Conservation (phyloP, 2,113 vertebrate species). For the Ovis canadensis region DNA sequence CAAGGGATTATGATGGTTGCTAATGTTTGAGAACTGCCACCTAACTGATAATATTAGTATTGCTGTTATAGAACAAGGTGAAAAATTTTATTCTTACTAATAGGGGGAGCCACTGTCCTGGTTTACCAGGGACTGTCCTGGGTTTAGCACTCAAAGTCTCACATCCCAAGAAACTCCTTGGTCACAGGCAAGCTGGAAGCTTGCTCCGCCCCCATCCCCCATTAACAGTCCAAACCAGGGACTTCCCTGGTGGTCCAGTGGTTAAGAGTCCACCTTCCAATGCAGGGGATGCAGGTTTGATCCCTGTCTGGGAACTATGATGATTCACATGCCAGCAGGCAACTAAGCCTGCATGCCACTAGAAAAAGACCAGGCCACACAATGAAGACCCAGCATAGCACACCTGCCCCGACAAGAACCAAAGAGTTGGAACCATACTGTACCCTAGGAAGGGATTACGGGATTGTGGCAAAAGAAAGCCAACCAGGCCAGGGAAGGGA, state of each 20-base stretch:
- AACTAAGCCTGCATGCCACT: neutral
- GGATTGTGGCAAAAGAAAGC: neutral
- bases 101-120: neutral
- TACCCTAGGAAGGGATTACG: neutral
- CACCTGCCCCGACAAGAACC: neutral
- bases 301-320: neutral
- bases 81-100: neutral
- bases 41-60: neutral
- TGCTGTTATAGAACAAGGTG: neutral
- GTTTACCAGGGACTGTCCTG: neutral
- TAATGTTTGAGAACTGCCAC: neutral
- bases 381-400: neutral
- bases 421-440: neutral
- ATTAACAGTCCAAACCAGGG: neutral
- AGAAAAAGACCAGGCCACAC: neutral
- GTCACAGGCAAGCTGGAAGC: neutral
- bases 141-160: neutral
- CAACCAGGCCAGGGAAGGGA: neutral
- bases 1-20: neutral
- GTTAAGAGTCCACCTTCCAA: neutral
- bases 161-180: neutral
- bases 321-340: neutral
- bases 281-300: neutral
- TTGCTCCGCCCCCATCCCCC: neutral
- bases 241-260: neutral